phyloP scores from a whole-genome alignment of 1,140 invertebrate species.

The Rhynchophorus ferrugineus region DNA sequence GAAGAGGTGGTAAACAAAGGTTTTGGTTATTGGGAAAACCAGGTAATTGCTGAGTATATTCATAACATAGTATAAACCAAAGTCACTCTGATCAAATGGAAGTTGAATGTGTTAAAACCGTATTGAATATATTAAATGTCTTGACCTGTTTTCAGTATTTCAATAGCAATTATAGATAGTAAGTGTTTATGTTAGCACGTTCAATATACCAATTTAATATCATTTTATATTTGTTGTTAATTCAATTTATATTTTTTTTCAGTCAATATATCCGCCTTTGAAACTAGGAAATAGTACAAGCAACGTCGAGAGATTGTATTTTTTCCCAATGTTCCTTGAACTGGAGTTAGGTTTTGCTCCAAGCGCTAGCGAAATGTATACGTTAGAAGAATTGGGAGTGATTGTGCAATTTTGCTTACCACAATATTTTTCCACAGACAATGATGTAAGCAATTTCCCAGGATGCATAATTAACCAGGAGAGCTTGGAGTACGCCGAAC shows the following conservation, averaged over 20 bases:
- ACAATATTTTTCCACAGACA: constrained; percentile 21
- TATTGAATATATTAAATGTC: not conserved
- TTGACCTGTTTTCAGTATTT: not conserved
- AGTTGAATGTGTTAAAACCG: too few relatives aligned
- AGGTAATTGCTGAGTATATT: constrained; percentile 24
- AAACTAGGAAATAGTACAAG: constrained; percentile 13
- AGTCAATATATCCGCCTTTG: constrained; percentile 13
- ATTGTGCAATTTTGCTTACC: constrained; percentile 26
- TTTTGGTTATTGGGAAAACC: constrained; percentile 21
- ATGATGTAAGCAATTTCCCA: not conserved
- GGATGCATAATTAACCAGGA: not conserved
- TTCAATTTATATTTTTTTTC: too few relatives aligned
- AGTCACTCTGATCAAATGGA: constrained; percentile 9
- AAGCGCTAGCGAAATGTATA: constrained; percentile 21
- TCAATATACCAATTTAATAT: too few relatives aligned
- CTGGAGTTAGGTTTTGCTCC: constrained; percentile 26
- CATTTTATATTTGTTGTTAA: not conserved
- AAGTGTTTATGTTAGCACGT: too few relatives aligned
- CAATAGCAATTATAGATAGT: not conserved
- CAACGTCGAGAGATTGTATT: constrained; percentile 21
- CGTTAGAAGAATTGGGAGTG: constrained; percentile 14
- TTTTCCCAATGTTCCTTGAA: constrained; percentile 29
- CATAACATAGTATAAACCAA: constrained; percentile 7
- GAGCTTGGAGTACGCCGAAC: not conserved
- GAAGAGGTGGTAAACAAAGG: constrained; percentile 27